These are phyloP conservation scores for Philotrypesis tridentata DNA, from an alignment of 1,140 invertebrate genomes.

Conservation along the genomic window DNA sequence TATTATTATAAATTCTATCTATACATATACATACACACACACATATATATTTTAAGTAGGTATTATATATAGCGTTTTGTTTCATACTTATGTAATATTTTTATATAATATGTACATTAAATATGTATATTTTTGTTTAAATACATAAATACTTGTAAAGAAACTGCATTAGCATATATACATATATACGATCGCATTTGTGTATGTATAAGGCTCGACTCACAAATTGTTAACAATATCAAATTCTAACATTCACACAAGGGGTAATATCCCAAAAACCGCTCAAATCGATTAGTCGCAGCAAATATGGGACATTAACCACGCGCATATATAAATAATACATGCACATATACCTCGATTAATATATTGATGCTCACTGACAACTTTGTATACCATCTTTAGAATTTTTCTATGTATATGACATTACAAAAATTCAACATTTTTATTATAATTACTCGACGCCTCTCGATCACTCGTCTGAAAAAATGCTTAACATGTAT, in stretches of 20 bases:
- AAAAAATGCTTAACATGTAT: not conserved
- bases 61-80: not conserved
- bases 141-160: not conserved
- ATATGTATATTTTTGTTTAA: conserved; percentile 13
- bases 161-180: no score
- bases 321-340: not conserved
- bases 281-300: no score
- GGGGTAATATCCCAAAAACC: not conserved
- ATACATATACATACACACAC: conserved; percentile 40
- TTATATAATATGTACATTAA: conserved; percentile 35
- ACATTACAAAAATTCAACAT: not conserved
- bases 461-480: conserved; percentile 23
- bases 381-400: not conserved
- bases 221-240: not conserved
- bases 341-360: not conserved
- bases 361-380: conserved; percentile 14
- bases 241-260: not conserved
- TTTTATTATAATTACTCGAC: conserved; percentile 21
- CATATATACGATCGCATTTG: not conserved
- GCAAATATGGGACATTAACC: not conserved
- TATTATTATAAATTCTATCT: conserved; percentile 21
- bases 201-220: not conserved
- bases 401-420: conserved; percentile 15
- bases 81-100: conserved; percentile 45
- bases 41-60: conserved; percentile 35